phyloP scores from a whole-genome alignment of 2,888 invertebrate species.

The Eilema sororculum region DNA sequence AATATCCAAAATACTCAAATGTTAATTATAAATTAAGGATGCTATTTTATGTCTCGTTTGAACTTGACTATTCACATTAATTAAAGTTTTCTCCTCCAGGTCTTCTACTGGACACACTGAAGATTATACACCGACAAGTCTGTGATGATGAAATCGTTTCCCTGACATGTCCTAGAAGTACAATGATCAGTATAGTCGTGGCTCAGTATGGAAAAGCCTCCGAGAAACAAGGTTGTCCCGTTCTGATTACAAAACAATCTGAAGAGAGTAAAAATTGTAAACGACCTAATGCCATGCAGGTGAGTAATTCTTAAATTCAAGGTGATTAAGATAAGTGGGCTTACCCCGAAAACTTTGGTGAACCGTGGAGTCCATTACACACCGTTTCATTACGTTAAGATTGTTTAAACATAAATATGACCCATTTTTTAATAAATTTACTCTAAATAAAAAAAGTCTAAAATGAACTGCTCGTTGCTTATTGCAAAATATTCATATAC shows the following conservation, averaged over 20 bases:
- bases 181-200: slow-evolving; percentile 95
- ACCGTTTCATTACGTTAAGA: too few species aligned
- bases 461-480: too few species aligned
- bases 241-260: slow-evolving; percentile 30
- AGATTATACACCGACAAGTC: slow-evolving; percentile 94
- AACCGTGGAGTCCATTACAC: background rate
- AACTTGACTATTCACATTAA: background rate
- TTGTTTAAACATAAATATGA: too few species aligned
- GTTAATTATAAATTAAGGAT: background rate
- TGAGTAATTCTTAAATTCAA: slow-evolving; percentile 60
- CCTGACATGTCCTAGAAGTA: slow-evolving; percentile 95
- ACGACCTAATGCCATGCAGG: slow-evolving; percentile 92
- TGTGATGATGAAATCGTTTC: slow-evolving; percentile 96
- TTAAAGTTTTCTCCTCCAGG: slow-evolving; percentile 85
- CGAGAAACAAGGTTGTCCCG: slow-evolving; percentile 72
- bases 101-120: slow-evolving; percentile 94
- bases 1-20: background rate
- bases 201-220: slow-evolving; percentile 93
- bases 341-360: background rate
- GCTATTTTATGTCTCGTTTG: background rate
- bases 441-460: too few species aligned
- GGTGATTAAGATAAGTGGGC: background rate
- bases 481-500: too few species aligned
- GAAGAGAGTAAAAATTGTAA: slow-evolving; percentile 47
- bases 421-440: too few species aligned